These are phyloP conservation scores for Paragorgia papillata DNA, from an alignment of 92 coral and sea anemone species.

Conservation along the genomic window DNA sequence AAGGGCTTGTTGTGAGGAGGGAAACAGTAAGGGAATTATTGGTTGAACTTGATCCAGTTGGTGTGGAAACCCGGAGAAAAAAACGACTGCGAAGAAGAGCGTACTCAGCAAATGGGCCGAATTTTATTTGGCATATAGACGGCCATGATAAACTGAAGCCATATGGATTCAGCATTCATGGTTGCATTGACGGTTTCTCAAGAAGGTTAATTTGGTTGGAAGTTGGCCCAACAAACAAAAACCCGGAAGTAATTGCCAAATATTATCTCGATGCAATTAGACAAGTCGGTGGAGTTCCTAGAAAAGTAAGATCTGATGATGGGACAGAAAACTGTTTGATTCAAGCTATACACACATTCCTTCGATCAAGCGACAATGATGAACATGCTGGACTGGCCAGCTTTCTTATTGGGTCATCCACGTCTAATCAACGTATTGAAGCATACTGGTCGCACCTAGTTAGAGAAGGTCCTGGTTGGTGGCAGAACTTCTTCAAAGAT, in stretches of 20 bases:
- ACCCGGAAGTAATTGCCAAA: constrained; percentile 41
- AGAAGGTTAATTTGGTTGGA: constrained; percentile 30
- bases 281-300: constrained; percentile 53
- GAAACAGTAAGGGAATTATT: constrained; percentile 14
- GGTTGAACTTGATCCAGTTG: constrained; percentile 36
- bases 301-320: constrained; percentile 55
- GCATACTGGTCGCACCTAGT: constrained; percentile 45
- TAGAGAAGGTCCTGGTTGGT: constrained; percentile 21
- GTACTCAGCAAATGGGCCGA: constrained; percentile 21
- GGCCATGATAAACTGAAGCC: no score
- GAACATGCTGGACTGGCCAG: constrained; percentile 45
- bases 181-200: constrained; percentile 35
- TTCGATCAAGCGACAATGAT: constrained; percentile 46
- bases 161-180: constrained; percentile 41
- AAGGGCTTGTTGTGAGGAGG: constrained; percentile 20
- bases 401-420: constrained; percentile 38
- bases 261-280: constrained; percentile 38
- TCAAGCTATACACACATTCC: constrained; percentile 56
- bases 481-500: constrained; percentile 50
- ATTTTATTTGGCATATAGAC: constrained; percentile 25
- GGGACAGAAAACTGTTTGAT: constrained; percentile 56
- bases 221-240: no score
- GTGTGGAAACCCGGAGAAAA: constrained; percentile 28
- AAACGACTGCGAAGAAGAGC: constrained; percentile 23
- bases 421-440: constrained; percentile 47